These are phyloP conservation scores for Aphelenchoides besseyi DNA, from an alignment of 1,140 invertebrate species.

Conservation along the genomic window DNA sequence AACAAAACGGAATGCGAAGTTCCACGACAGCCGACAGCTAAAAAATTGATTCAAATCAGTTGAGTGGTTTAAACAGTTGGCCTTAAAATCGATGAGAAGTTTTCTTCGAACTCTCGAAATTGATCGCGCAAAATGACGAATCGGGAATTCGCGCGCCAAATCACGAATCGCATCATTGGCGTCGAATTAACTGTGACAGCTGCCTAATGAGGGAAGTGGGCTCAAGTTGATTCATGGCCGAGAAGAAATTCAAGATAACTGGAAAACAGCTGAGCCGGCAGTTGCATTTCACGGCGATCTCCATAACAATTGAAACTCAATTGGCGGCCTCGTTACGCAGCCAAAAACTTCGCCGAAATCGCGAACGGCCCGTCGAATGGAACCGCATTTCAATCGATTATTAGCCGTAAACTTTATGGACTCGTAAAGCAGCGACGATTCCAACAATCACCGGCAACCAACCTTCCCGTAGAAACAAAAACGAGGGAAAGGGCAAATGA, in stretches of 20 bases:
- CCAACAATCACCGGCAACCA: neutral
- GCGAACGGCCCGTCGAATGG: neutral
- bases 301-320: too few relatives aligned
- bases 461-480: neutral
- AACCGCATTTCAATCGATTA: neutral
- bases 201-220: too few relatives aligned
- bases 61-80: neutral
- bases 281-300: neutral
- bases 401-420: neutral
- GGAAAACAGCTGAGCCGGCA: neutral
- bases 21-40: conserved; percentile 10
- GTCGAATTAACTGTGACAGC: too few relatives aligned
- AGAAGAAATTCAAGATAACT: too few relatives aligned
- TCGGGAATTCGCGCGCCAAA: too few relatives aligned
- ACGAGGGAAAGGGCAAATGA: neutral
- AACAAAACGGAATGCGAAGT: conserved; percentile 14
- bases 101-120: too few relatives aligned
- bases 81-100: too few relatives aligned
- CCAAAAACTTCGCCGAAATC: neutral
- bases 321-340: neutral
- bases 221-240: too few relatives aligned
- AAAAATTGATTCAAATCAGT: neutral
- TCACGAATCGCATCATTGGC: too few relatives aligned
- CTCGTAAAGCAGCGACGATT: neutral
- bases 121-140: too few relatives aligned